These are phyloP conservation scores for Dicerorhinus sumatrensis DNA, from an alignment of 2,113 vertebrate genomes.

Conservation along the genomic window DNA sequence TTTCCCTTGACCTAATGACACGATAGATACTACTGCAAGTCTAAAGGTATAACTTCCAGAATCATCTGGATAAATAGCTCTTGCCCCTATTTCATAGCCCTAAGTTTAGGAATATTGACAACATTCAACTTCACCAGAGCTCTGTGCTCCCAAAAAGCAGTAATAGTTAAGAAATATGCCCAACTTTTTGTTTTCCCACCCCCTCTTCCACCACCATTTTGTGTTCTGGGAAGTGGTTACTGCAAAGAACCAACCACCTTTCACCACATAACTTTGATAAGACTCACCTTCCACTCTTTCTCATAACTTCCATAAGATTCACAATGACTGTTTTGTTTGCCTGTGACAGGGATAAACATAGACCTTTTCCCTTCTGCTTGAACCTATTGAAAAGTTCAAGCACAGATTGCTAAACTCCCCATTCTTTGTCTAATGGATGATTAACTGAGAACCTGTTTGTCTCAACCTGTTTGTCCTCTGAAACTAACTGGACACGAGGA, in stretches of 20 bases:
- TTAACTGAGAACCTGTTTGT: background rate
- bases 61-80: background rate
- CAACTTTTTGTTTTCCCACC: background rate
- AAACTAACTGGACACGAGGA: background rate
- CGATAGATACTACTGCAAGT: background rate
- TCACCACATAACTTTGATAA: background rate
- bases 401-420: background rate
- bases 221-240: background rate
- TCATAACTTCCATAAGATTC: background rate
- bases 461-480: background rate
- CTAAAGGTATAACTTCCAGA: background rate
- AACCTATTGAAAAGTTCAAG: background rate
- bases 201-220: background rate
- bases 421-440: background rate
- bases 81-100: background rate
- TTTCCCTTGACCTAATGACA: background rate
- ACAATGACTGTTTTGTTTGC: background rate
- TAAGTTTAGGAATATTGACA: background rate
- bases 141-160: background rate
- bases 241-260: background rate
- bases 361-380: background rate
- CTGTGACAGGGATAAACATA: background rate
- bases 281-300: background rate
- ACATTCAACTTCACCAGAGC: background rate
- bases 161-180: background rate